These are phyloP conservation scores for Bolinopsis microptera DNA, from an alignment of 37 sponge, comb jelly and placozoan species.

Conservation along the genomic window DNA sequence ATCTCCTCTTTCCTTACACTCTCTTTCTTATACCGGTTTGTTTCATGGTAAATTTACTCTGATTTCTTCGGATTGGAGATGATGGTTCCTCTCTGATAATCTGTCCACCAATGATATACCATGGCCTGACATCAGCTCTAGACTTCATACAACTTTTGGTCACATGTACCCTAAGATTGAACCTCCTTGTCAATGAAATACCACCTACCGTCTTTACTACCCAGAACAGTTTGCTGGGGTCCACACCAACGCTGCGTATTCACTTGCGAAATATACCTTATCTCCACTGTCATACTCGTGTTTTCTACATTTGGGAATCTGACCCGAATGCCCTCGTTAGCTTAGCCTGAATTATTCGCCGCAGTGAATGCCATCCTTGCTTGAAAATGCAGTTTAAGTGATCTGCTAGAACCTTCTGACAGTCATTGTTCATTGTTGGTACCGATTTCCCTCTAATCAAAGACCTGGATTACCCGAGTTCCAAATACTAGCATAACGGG, in stretches of 20 bases:
- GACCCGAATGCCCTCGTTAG: not conserved
- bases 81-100: too few species aligned
- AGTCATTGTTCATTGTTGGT: not conserved
- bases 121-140: not conserved
- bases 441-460: not conserved
- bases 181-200: not conserved
- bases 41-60: too few species aligned
- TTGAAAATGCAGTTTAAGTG: not conserved
- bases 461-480: not conserved
- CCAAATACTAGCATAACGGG: not conserved
- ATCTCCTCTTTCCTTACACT: too few species aligned
- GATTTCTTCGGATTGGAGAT: too few species aligned
- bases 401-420: not conserved
- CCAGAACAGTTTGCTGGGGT: not conserved
- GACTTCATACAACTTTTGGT: not conserved
- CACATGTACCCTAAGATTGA: not conserved
- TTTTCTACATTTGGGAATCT: not conserved
- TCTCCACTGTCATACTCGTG: not conserved
- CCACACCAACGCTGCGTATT: not conserved
- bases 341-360: not conserved
- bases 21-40: too few species aligned
- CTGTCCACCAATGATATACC: too few species aligned
- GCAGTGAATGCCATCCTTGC: not conserved
- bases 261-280: not conserved
- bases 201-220: not conserved